Conservation (phyloP, 2,888 invertebrate genomes). For the Agrenia bidenticulata region DNA sequence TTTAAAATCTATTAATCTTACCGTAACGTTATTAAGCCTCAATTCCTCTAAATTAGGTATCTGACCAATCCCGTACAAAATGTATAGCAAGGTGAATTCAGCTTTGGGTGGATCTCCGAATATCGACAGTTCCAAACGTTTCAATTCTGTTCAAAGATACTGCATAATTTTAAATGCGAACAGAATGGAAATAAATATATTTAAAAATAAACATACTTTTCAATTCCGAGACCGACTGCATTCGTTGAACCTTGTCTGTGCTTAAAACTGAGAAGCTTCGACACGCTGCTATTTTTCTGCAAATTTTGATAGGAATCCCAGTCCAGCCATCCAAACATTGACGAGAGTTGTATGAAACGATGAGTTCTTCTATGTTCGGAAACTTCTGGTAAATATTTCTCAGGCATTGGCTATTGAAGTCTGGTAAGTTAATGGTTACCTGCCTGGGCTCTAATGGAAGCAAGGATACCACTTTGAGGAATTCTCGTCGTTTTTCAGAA, state of each 20-base stretch:
- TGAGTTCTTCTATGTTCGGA: constrained; percentile 27
- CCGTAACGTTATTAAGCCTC: constrained; percentile 26
- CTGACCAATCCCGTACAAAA: constrained; percentile 31
- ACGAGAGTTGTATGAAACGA: constrained; percentile 10
- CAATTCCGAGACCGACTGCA: constrained; percentile 13
- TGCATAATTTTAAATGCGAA: too few relatives aligned
- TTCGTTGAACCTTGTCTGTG: background rate
- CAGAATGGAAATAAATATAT: background rate
- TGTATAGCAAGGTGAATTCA: constrained; percentile 24
- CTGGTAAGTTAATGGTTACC: constrained; percentile 22
- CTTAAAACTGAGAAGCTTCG: constrained; percentile 27
- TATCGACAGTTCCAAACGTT: constrained; percentile 25
- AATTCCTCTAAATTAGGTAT: constrained; percentile 18
- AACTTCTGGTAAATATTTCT: constrained; percentile 20
- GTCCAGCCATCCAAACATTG: constrained; percentile 34
- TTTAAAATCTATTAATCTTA: constrained; percentile 21
- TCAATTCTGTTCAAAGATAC: constrained; percentile 25
- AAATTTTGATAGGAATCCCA: constrained; percentile 31
- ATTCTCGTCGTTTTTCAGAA: constrained; percentile 30
- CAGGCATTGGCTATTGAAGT: constrained; percentile 25
- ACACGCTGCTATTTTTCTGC: constrained; percentile 27
- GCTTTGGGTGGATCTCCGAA: constrained; percentile 17
- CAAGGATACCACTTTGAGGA: constrained; percentile 26
- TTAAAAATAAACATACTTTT: constrained; percentile 24
- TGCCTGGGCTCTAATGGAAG: constrained; percentile 20